Conservation (phyloP, 2,113 vertebrate species). For the Proterorhinus semilunaris region DNA sequence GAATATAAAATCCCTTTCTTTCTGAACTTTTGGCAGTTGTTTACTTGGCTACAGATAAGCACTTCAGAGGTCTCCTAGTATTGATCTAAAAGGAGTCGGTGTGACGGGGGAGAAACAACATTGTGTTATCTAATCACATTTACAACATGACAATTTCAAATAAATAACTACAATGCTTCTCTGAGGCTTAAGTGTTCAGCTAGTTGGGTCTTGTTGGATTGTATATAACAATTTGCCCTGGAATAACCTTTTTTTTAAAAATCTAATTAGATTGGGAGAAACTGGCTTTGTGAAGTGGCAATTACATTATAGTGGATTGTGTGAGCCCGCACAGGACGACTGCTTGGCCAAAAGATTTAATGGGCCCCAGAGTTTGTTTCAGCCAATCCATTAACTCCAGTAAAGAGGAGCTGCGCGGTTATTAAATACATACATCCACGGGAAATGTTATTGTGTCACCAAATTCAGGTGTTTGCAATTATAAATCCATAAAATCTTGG, state of each 20-base stretch:
- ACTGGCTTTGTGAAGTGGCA: not conserved
- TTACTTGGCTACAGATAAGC: not conserved
- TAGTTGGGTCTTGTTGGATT: not conserved
- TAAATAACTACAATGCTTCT: not conserved
- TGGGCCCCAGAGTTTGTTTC: not conserved
- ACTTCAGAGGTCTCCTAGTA: not conserved
- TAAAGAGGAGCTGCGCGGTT: not conserved
- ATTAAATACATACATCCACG: not conserved
- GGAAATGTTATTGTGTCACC: not conserved
- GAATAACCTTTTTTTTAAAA: not conserved
- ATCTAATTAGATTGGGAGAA: not conserved
- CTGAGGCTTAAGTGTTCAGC: not conserved
- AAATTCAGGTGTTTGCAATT: not conserved
- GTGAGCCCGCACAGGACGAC: not conserved
- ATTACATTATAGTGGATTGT: not conserved
- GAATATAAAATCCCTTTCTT: not conserved
- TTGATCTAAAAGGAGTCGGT: not conserved
- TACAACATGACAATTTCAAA: not conserved
- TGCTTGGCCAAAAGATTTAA: not conserved
- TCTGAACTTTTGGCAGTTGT: slow-evolving; percentile 1
- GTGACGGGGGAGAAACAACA: not conserved
- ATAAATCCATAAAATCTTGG: not conserved
- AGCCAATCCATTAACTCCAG: not conserved
- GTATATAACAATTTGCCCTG: not conserved
- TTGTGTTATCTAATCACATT: not conserved